phyloP scores from a whole-genome alignment of 2,113 vertebrate species.

The Hemichromis elongatus region DNA sequence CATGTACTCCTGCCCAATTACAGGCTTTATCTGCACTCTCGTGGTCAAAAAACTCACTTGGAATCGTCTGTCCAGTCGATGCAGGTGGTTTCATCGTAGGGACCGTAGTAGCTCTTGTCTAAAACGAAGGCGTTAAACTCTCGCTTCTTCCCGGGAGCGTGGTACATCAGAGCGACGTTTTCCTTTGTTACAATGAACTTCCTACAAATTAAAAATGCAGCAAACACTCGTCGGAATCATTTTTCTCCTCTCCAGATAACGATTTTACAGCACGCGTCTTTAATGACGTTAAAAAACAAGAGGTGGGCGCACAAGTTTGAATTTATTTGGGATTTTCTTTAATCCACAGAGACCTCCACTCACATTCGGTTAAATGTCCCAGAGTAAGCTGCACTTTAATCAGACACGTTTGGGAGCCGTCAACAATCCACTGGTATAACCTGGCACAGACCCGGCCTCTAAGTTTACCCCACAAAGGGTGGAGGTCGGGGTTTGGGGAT shows the following conservation, averaged over 20 bases:
- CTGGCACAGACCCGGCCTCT: not conserved
- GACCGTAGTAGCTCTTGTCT: slow-evolving; percentile 94
- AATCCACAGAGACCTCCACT: not conserved
- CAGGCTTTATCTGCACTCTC: not conserved
- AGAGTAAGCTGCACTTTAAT: not conserved
- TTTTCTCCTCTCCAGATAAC: not conserved
- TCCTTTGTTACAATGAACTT: slow-evolving; percentile 92
- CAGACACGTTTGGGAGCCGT: not conserved
- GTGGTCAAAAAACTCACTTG: slow-evolving; percentile 71
- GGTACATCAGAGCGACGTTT: slow-evolving; percentile 88
- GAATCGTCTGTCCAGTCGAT: slow-evolving; percentile 97
- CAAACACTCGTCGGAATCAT: not conserved
- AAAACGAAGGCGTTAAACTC: slow-evolving; percentile 93
- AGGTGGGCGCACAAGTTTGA: not conserved
- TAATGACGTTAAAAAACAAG: not conserved
- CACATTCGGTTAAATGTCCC: not conserved
- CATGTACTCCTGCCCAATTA: not conserved
- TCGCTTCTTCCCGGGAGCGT: slow-evolving; percentile 86
- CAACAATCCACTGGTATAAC: not conserved
- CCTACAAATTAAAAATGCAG: slow-evolving; percentile 54
- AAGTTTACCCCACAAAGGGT: not conserved
- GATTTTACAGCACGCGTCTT: not conserved
- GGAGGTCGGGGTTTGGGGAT: not conserved
- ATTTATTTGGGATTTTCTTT: not conserved
- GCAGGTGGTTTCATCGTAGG: slow-evolving; percentile 94